phyloP scores from a whole-genome alignment of 1,140 invertebrate species.

The Drosophila grimshawi region DNA sequence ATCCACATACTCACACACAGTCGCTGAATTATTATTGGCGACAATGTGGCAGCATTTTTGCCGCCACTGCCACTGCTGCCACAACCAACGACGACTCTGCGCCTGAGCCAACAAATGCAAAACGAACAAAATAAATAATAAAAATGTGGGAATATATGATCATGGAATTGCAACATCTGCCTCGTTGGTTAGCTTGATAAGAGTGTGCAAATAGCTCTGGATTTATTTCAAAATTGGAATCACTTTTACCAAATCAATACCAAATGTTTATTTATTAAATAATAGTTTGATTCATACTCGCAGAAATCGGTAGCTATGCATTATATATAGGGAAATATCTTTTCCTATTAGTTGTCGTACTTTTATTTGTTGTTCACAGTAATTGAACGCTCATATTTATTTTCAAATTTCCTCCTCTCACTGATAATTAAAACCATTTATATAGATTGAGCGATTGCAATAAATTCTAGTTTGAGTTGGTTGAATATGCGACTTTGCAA shows the following conservation, averaged over 20 bases:
- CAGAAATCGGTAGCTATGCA: too few relatives aligned
- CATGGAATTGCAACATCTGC: constrained; percentile 16
- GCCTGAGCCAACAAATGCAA: constrained; percentile 15
- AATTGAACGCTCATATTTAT: background rate
- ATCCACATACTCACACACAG: constrained; percentile 16
- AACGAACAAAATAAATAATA: constrained; percentile 6
- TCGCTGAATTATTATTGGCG: constrained; percentile 42
- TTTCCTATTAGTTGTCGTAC: too few relatives aligned
- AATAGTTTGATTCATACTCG: too few relatives aligned
- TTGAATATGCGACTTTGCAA: background rate
- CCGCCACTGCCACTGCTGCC: constrained; percentile 20
- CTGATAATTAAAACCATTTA: background rate
- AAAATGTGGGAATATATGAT: constrained; percentile 14
- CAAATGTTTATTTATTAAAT: background rate
- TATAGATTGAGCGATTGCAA: background rate
- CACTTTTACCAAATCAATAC: background rate
- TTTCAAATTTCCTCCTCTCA: background rate
- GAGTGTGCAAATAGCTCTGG: background rate
- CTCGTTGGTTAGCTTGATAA: background rate
- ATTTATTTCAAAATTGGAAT: too few relatives aligned
- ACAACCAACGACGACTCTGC: background rate
- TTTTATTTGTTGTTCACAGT: too few relatives aligned
- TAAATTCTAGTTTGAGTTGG: background rate
- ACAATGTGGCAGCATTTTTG: constrained; percentile 35
- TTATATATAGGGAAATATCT: too few relatives aligned